A percentile compares a stretch with the other conserved stretches of the same genome.
Conservation (phyloP, 1,140 invertebrate genomes). For the Drosophila mayri region DNA sequence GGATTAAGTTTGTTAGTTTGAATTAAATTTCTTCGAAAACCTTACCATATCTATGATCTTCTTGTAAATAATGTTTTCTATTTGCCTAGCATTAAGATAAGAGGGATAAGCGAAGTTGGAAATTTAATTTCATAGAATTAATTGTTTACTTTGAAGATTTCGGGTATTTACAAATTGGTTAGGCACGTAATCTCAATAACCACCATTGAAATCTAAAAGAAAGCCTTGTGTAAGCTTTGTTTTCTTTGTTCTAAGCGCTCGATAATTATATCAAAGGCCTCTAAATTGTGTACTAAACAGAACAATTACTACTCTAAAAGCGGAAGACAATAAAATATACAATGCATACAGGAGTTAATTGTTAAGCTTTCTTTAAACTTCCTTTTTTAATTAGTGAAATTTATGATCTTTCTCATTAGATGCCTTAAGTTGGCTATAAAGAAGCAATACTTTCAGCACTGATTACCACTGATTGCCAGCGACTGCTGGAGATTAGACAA, state of each 20-base stretch:
- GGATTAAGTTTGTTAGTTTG: background rate
- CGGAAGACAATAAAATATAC: background rate
- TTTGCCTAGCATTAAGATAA: too few species aligned
- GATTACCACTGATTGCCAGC: slow-evolving; percentile 18
- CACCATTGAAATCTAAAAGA: too few species aligned
- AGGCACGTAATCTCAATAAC: background rate
- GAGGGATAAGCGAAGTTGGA: too few species aligned
- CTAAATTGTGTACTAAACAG: background rate
- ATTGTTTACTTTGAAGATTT: slow-evolving; percentile 4
- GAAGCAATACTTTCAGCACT: slow-evolving; percentile 22
- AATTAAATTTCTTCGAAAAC: too few species aligned
- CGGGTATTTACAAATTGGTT: too few species aligned
- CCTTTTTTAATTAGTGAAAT: background rate
- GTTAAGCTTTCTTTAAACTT: background rate
- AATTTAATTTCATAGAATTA: background rate
- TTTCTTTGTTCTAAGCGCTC: background rate
- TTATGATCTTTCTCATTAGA: background rate
- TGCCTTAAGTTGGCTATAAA: background rate
- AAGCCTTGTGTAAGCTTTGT: background rate
- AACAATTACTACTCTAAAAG: background rate
- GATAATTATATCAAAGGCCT: background rate
- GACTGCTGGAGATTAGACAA: slow-evolving; percentile 34
- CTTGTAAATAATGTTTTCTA: background rate
- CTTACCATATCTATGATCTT: background rate
- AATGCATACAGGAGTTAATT: background rate